Percentiles rank a stretch among this genome's conserved stretches.
Evolutionary conservation across 2,113 vertebrate species (phyloP).

Genomic region (Pteronura brasiliensis): DNA sequence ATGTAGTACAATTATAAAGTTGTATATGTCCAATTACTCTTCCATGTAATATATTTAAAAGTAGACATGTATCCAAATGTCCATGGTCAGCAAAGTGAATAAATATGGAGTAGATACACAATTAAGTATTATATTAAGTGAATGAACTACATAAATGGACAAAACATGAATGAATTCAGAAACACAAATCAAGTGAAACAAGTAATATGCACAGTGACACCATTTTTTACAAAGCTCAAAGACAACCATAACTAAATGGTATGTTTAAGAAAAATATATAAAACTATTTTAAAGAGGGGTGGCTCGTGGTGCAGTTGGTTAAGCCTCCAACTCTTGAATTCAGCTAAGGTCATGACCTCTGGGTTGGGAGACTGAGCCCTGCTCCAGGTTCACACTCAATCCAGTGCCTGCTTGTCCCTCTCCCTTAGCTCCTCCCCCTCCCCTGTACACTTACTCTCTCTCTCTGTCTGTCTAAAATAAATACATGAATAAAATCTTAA

Average conservation of each 20-base stretch:
- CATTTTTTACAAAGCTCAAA: slow-evolving; percentile 30
- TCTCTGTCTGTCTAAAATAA: neutral
- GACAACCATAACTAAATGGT: neutral
- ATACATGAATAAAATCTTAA: neutral
- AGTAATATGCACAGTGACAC: neutral
- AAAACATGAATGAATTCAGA: slow-evolving; percentile 6
- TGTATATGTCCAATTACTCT: neutral
- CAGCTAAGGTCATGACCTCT: neutral
- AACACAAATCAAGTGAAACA: slow-evolving; percentile 10
- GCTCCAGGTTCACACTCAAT: neutral
- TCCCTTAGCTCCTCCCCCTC: neutral
- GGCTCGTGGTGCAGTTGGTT: neutral
- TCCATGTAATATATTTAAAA: neutral
- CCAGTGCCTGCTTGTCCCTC: neutral
- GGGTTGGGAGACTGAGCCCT: neutral
- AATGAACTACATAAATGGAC: slow-evolving; percentile 18
- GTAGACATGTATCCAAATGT: neutral
- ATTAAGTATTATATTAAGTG: neutral
- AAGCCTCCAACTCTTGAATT: neutral
- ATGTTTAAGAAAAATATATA: neutral
- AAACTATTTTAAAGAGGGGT: slow-evolving; percentile 1
- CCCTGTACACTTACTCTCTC: too few relatives aligned
- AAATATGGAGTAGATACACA: neutral
- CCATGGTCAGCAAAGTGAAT: neutral
- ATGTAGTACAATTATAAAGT: neutral